Percentiles rank a stretch among this genome's conserved stretches.
Conservation (phyloP, 2,113 vertebrate genomes). For the Ptilorrhoa leucosticta region DNA sequence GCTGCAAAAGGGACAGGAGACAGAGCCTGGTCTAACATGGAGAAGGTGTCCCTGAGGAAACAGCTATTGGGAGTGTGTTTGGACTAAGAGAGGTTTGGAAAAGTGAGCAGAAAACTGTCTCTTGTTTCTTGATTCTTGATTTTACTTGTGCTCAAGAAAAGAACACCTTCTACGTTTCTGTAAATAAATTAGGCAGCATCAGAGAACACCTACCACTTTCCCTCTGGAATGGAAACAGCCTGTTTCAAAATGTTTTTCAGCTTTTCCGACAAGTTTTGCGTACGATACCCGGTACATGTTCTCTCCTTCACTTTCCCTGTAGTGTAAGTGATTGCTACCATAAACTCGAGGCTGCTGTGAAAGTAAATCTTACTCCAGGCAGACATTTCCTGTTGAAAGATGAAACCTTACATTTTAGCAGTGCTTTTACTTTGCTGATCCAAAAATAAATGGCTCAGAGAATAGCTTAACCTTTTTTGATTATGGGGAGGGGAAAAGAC, state of each 20-base stretch:
- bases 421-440: not conserved
- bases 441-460: not conserved
- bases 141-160: not conserved
- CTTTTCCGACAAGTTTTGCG: not conserved
- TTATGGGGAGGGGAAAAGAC: not conserved
- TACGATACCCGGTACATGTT: not conserved
- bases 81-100: not conserved
- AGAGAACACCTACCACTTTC: not conserved
- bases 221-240: not conserved
- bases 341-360: not conserved
- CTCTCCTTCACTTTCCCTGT: not conserved
- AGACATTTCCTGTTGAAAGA: conserved; percentile 27
- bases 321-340: not conserved
- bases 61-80: not conserved
- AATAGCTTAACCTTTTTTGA: not conserved
- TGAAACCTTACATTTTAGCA: not conserved
- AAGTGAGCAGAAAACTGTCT: not conserved
- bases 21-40: not conserved
- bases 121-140: not conserved
- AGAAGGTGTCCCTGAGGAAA: not conserved
- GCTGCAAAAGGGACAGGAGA: not conserved
- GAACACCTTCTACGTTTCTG: not conserved
- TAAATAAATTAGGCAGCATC: not conserved
- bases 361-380: not conserved
- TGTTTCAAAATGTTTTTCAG: not conserved